Base-by-base conservation (phyloP, 2,888 invertebrate genomes). In the Liodrosophila aerea region DNA sequence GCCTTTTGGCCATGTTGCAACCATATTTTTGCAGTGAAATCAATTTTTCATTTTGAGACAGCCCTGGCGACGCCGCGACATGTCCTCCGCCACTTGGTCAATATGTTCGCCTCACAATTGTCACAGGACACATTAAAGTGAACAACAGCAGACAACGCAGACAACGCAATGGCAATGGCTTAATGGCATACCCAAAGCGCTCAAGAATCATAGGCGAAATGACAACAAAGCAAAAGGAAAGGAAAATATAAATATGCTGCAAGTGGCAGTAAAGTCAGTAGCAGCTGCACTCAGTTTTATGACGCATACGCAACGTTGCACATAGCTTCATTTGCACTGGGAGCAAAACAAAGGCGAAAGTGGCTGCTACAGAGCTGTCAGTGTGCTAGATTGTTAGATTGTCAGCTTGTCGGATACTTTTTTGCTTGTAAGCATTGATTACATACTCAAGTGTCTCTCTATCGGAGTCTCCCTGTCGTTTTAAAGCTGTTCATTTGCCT, bases 31-130 rank as follows among this genome's bases (percentile, higher is more conserved):
- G 67, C 64, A 62, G 59, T 65, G 52, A 69, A 80, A 80, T 85
- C 84, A 83, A 80, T 80, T 80, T 85, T 83, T 85, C 83, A 78
- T 78, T 83, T 77, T 56, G 64, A 57, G 75, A 57, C 78, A 64
- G 54, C 41, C 52, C 8, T 66, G 77, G 64, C 66, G 70, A 54
- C 77, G 47, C 41, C 58, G 30, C 54, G 33, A 54, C 39, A 29
- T 43, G 62, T 62, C 30, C 45, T 51, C 22, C 22, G 7, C 56
- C 46, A 54, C 44, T 57, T 34, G 13, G 37, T 22, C 70, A 61
- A 61, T 58, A 60, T 69, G 57, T 63, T 62, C 77, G 60, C 47
- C 44, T 22, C 22, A 41, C 76, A 73, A 70, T 70, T 71, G 64
- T 64, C 72, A 64, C 61, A 73, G 76, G 50, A 36, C 64, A 46